These are phyloP conservation scores for Pyxicephalus adspersus DNA, from an alignment of 2,113 vertebrate genomes.

Conservation along the genomic window DNA sequence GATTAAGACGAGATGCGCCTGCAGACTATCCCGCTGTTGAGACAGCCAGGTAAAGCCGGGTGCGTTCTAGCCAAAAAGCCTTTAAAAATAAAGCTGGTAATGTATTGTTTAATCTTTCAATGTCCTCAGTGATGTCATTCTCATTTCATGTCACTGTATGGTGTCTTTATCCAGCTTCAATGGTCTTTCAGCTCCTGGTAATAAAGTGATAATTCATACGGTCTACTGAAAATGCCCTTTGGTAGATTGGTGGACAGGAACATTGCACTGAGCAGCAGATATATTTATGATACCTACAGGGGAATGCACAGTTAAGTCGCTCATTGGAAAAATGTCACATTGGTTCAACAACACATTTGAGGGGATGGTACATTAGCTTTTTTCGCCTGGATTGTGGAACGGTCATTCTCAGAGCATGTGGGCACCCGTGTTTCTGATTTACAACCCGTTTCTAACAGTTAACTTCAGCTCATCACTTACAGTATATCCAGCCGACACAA, in stretches of 20 bases:
- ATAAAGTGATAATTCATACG: constrained; percentile 13
- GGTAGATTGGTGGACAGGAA: neutral
- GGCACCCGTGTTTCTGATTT: no score
- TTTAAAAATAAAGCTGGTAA: neutral
- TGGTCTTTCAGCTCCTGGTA: neutral
- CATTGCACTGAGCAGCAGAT: neutral
- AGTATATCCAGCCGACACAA: no score
- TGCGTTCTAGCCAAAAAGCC: neutral
- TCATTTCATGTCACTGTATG: constrained; percentile 9
- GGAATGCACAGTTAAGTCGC: no score
- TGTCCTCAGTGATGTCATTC: constrained; percentile 2
- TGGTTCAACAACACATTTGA: no score
- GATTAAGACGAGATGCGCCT: constrained; percentile 3
- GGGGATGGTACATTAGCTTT: no score
- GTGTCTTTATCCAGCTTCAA: neutral
- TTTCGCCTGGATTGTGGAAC: no score
- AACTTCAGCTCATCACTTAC: no score
- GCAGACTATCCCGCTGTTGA: neutral
- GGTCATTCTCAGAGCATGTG: no score
- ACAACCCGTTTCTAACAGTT: no score
- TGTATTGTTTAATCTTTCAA: constrained; percentile 31
- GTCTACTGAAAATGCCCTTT: neutral
- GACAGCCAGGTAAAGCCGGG: neutral
- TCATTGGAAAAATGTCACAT: no score
- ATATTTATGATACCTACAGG: no score